Percentiles rank a stretch among this genome's conserved stretches.
Conservation (phyloP, 2,888 invertebrate genomes). For the Malthinus flaveolus region DNA sequence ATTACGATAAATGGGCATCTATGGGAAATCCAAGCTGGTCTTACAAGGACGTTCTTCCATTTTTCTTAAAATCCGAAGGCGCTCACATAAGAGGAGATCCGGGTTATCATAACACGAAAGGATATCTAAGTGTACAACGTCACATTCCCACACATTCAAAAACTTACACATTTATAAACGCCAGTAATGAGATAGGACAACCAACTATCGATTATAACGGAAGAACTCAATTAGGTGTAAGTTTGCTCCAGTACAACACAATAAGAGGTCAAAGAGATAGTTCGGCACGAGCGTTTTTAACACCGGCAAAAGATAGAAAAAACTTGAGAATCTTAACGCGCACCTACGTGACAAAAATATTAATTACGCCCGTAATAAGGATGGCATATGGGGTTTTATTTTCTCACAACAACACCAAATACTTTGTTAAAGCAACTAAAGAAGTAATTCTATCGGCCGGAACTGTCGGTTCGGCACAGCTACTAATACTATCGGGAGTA, state of each 20-base stretch:
- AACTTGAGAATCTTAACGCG: conserved; percentile 63
- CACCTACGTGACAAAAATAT: conserved; percentile 59
- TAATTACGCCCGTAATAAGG: conserved; percentile 58
- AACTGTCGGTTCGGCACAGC: conserved; percentile 56
- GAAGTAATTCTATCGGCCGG: conserved; percentile 78
- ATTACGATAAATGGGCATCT: conserved; percentile 80
- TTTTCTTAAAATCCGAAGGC: conserved; percentile 14
- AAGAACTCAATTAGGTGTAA: conserved; percentile 62
- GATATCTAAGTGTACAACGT: conserved; percentile 9
- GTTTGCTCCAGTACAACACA: conserved; percentile 64
- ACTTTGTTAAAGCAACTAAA: conserved; percentile 59
- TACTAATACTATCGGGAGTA: not conserved
- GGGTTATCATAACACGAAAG: conserved; percentile 1
- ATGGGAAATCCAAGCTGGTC: conserved; percentile 65
- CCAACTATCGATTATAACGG: conserved; percentile 66
- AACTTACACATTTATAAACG: conserved; percentile 57
- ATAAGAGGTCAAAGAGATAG: conserved; percentile 62
- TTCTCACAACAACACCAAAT: conserved; percentile 52
- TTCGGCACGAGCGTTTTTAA: conserved; percentile 63
- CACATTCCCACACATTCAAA: not conserved
- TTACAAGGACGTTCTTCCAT: conserved; percentile 12
- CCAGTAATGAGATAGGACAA: conserved; percentile 61
- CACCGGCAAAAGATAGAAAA: conserved; percentile 55
- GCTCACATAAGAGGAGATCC: conserved; percentile 6
- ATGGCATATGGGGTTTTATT: conserved; percentile 62